Conservation (phyloP, 1,140 invertebrate genomes). For the Bombus sylvicola region DNA sequence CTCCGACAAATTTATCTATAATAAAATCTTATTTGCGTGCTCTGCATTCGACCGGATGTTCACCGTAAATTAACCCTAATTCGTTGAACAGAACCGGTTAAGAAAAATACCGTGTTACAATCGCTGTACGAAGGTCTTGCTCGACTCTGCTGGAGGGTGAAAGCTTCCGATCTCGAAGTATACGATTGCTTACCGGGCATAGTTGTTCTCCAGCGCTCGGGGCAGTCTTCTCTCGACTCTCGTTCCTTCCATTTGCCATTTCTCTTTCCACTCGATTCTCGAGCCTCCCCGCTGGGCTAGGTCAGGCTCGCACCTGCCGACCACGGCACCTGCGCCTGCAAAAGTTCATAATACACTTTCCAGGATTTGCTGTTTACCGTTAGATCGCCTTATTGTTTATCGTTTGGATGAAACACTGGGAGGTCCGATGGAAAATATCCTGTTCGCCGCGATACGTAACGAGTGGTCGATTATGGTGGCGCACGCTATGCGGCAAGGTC, state of each 20-base stretch:
- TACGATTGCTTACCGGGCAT: constrained; percentile 29
- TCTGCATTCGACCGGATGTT: neutral
- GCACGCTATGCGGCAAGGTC: constrained; percentile 26
- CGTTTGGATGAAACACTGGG: neutral
- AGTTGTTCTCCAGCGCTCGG: constrained; percentile 14
- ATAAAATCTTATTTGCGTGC: neutral
- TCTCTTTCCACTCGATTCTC: constrained; percentile 43
- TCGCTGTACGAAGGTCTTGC: neutral
- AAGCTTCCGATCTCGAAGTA: constrained; percentile 20
- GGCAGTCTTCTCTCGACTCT: constrained; percentile 27
- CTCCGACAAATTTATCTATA: neutral
- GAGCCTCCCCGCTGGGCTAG: constrained; percentile 35
- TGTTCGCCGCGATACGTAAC: neutral
- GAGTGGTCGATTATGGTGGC: neutral
- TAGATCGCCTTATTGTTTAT: constrained; percentile 47
- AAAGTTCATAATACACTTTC: constrained; percentile 52
- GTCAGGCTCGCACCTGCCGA: constrained; percentile 48
- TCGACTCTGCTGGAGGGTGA: constrained; percentile 14
- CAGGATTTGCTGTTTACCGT: constrained; percentile 49
- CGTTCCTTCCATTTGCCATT: constrained; percentile 46
- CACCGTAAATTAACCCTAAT: constrained; percentile 11
- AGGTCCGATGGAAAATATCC: neutral
- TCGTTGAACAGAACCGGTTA: constrained; percentile 3
- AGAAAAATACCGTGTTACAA: constrained; percentile 10
- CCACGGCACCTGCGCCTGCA: constrained; percentile 51